These are phyloP conservation scores for Echiichthys vipera DNA, from an alignment of 2,797 vertebrate species.

Conservation along the genomic window DNA sequence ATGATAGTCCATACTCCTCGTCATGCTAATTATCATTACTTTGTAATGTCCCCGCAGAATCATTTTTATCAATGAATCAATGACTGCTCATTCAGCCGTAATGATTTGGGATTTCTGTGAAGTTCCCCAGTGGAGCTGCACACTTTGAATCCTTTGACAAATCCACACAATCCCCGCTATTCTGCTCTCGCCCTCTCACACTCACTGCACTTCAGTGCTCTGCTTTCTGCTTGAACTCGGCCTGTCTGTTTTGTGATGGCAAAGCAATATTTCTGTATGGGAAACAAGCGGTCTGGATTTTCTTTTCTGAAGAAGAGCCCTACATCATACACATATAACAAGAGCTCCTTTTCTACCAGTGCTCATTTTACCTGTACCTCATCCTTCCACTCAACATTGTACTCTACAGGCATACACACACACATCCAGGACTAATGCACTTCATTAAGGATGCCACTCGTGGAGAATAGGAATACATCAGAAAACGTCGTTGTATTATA, in stretches of 20 bases:
- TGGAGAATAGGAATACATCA: conserved; percentile 37
- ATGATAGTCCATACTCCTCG: conserved; percentile 14
- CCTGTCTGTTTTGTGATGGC: conserved; percentile 49
- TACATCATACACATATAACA: conserved; percentile 48
- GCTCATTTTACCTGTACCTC: conserved; percentile 28
- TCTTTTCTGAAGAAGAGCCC: conserved; percentile 23
- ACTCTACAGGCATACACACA: conserved; percentile 35
- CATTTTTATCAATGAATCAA: conserved; percentile 58
- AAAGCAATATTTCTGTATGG: conserved; percentile 54
- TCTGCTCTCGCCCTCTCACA: conserved; percentile 9
- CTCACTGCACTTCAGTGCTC: conserved; percentile 32
- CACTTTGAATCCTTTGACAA: conserved; percentile 47
- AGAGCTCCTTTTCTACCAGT: conserved; percentile 32
- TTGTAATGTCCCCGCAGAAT: conserved; percentile 32
- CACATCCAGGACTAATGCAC: conserved; percentile 53
- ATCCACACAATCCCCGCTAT: conserved; percentile 45
- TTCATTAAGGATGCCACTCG: conserved; percentile 62
- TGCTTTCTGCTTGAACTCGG: conserved; percentile 47
- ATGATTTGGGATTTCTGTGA: conserved; percentile 59
- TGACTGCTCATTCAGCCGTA: conserved; percentile 44
- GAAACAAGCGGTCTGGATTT: conserved; percentile 38
- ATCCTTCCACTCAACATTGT: conserved; percentile 23
- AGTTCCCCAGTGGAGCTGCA: conserved; percentile 14
- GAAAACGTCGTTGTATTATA: conserved; percentile 32
- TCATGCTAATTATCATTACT: conserved; percentile 41